A percentile compares a stretch with the other conserved stretches of the same genome.
Evolutionary conservation across 53 echinoderm and acorn worm genomes (phyloP).

Genomic region (Echinarachnius parma): DNA sequence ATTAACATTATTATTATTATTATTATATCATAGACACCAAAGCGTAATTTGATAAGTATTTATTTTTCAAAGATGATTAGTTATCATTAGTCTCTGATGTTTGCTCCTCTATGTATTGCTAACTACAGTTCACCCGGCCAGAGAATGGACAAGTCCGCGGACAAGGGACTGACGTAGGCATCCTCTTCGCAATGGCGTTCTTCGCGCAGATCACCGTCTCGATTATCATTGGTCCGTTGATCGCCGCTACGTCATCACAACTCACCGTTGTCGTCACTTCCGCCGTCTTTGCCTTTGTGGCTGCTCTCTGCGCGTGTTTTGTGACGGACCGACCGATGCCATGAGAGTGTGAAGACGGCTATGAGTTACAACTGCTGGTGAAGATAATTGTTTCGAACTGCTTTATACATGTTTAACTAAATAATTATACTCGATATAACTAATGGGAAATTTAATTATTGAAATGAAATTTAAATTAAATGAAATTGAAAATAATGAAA

Average conservation of each 20-base stretch:
- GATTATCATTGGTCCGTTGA: conserved; percentile 50
- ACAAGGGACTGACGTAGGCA: conserved; percentile 63
- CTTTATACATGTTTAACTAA: no score
- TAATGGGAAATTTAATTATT: no score
- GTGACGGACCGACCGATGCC: no score
- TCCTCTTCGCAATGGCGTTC: conserved; percentile 53
- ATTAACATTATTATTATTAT: neutral
- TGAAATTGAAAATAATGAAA: no score
- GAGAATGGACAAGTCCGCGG: conserved; percentile 49
- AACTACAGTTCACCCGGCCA: conserved; percentile 5
- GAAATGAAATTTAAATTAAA: no score
- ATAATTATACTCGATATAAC: no score
- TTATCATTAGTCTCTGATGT: neutral
- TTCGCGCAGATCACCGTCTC: conserved; percentile 60
- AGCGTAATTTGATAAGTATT: no score
- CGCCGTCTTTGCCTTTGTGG: conserved; percentile 26
- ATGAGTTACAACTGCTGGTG: no score
- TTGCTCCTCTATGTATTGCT: neutral
- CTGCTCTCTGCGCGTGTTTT: conserved; percentile 56
- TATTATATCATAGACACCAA: neutral
- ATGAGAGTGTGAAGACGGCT: no score
- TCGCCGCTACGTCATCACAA: conserved; percentile 40
- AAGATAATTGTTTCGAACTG: no score
- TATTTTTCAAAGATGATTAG: no score
- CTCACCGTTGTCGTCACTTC: conserved; percentile 44